phyloP scores from a whole-genome alignment of 2,888 invertebrate genomes.

The Heliconius hortense region DNA sequence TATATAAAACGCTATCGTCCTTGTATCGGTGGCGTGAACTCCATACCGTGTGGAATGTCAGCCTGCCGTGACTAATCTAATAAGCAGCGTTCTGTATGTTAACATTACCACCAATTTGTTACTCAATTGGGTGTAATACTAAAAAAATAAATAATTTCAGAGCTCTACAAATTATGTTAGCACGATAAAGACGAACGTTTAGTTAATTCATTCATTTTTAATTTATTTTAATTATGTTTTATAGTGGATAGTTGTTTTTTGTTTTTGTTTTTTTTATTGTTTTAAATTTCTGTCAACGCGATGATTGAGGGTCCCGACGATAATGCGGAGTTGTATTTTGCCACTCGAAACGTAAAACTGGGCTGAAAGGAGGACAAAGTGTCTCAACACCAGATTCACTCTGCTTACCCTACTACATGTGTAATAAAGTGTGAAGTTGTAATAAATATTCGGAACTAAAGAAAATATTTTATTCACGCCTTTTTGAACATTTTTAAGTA shows the following conservation, averaged over 20 bases:
- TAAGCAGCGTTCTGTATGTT: conserved; percentile 3
- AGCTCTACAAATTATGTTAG: background rate
- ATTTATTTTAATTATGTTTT: background rate
- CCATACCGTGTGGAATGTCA: background rate
- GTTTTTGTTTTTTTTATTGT: no score
- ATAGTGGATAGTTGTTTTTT: background rate
- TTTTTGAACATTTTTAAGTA: no score
- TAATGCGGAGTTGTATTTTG: no score
- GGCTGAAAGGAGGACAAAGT: no score
- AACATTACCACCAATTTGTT: conserved; percentile 14
- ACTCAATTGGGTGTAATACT: conserved; percentile 16
- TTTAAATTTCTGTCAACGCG: no score
- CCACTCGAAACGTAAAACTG: no score
- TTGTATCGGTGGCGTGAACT: background rate
- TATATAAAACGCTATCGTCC: background rate
- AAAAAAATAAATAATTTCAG: background rate
- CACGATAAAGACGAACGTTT: background rate
- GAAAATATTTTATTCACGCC: no score
- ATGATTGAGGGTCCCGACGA: no score
- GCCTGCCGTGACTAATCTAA: conserved; percentile 24
- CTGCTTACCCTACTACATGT: no score
- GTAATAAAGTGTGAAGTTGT: no score
- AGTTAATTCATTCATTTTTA: background rate
- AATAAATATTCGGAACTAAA: no score
- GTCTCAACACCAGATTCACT: no score